Evolutionary conservation across 2,113 vertebrate species (phyloP), one percentile per base, ranked within the genome.

Genomic region (Cavia porcellus): DNA sequence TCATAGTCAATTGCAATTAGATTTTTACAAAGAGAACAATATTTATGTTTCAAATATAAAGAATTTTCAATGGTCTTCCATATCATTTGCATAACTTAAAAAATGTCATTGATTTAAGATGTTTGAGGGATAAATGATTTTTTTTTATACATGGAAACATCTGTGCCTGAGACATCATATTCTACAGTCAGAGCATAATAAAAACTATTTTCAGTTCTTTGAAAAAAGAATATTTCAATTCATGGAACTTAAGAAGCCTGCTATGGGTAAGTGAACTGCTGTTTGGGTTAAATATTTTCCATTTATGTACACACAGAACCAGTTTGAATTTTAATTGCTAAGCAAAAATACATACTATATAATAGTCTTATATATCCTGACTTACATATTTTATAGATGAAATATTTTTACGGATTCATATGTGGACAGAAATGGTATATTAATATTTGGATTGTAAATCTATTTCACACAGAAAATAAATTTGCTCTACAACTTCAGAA

Each of bases 81-180:
- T 70, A 50, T 19, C 45, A 75, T 96, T 86, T 89, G 32, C 30
- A 68, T 90, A 62, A 35, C 81, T 87, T 93, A 88, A 66, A 82
- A 70, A 91, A 96, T 90, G 85, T 92, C 96, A 24, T 92, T 95
- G 62, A 90, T 94, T 80, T 90, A 81, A 95, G 42, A 96, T 85
- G 68, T 91, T 90, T 84, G 84, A 75, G 59, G 35, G 30, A 94
- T 86, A 85, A 62, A 90, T 92, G 55, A 90, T n/a, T n/a, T 86
- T 94, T 92, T 86, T 94, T 88, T 45, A 81, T 81, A 90, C 86
- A 88, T 19, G 24, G 70, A 90, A 97, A 90, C 91, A 97, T 88
- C 89, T 96, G 96, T 72, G 57, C 72, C 19, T 87, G n/a, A 75
- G 50, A 47, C 64, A 59, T 84, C 75, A 38, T 62, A 75, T 32